Evolutionary conservation across 2,888 invertebrate genomes (phyloP).

Genomic region (Leucophora obtusa): DNA sequence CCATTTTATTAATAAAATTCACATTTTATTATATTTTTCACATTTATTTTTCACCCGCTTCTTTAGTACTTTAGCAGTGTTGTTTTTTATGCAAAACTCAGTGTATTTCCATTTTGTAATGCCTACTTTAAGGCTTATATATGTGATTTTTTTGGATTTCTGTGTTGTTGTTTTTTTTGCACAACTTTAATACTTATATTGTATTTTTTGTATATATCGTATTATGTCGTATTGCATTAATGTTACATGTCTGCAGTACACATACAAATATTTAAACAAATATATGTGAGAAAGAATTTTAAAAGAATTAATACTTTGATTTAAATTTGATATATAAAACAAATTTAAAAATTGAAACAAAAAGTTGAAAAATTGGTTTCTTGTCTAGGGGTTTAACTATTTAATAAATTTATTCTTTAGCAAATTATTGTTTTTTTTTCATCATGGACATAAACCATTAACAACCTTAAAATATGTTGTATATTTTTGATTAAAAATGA

Average conservation of each 20-base stretch:
- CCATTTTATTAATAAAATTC: background rate
- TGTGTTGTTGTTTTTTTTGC: conserved; percentile 4
- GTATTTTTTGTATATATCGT: conserved; percentile 7
- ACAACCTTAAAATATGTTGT: too few species aligned
- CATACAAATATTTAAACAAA: conserved; percentile 6
- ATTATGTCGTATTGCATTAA: conserved; percentile 48
- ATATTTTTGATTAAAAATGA: too few species aligned
- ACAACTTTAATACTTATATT: conserved; percentile 23
- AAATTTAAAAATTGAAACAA: too few species aligned
- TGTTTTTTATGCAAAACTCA: background rate
- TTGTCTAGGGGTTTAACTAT: too few species aligned
- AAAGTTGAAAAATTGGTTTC: too few species aligned
- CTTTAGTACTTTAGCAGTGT: background rate
- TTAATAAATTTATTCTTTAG: too few species aligned
- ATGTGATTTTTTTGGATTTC: conserved; percentile 10
- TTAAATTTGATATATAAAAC: too few species aligned
- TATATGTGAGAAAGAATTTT: background rate
- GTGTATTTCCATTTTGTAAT: conserved; percentile 48
- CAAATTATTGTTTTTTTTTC: too few species aligned
- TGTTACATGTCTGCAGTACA: conserved; percentile 34
- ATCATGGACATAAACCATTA: too few species aligned
- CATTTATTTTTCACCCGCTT: background rate
- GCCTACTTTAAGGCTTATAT: conserved; percentile 64
- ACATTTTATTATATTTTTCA: background rate
- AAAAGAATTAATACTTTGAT: too few species aligned